Base-by-base conservation (phyloP, 2,113 vertebrate genomes). In the Noturus placidus region DNA sequence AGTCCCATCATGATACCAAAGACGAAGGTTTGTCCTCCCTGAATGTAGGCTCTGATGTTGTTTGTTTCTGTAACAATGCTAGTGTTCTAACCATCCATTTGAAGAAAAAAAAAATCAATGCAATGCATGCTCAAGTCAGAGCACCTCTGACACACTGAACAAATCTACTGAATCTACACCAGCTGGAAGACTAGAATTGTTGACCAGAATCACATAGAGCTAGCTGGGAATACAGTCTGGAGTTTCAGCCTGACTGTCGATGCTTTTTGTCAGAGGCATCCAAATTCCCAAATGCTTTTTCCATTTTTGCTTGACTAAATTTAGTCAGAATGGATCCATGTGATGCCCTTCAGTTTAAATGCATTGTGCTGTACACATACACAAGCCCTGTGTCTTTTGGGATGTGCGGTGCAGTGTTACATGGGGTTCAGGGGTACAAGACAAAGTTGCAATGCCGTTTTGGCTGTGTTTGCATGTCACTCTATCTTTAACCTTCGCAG, bases 1-100 rank as follows among this genome's bases (percentile, higher is more conserved):
- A 92, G 93, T 94, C 94, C 95, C 94, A 95, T 95, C 94, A 89
- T 93, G 92, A 95, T 95, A 95, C 95, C 95, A 96, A 96, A 96
- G 95, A 96, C 93, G 91, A 95, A 94, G 93, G 93, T 95, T 87
- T 94, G 92, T 91, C 93, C 93, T 94, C 94, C 95, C 93, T 95
- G 95, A 96, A 95, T 96, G 95, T 95, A 91, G 89, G 92, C 93
- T 92, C 89, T 93, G 90, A 90, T 92, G 42, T 77, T 85, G 82
- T 87, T 83, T 57, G 69, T 86, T 84, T 87, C 61, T 46, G 82
- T 84, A 84, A 69, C 33, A 50, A 82, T 70, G 76, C 83, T 84
- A 79, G 84, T 81, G 74, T 88, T 87, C 50, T 57, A 54, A 52
- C 9, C 22, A 69, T 87, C 42, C 35, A 67, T 69, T 82, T 83